Evolutionary conservation across 2,797 vertebrate genomes (phyloP).

Genomic region (Halcyon badia): DNA sequence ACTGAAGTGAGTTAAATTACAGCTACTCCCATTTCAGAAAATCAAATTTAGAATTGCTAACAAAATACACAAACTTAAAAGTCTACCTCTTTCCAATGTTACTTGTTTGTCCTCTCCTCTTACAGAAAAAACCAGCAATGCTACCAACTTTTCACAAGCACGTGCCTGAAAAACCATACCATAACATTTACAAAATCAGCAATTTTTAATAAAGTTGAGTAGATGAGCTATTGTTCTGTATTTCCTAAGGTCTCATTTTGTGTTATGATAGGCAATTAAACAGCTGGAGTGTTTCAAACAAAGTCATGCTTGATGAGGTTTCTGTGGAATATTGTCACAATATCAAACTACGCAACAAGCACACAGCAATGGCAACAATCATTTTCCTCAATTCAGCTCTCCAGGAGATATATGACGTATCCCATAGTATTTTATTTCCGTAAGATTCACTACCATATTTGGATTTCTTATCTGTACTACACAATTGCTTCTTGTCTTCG

Average conservation of each 20-base stretch:
- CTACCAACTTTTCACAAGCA: not conserved
- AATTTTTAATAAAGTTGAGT: not conserved
- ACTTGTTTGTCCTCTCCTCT: not conserved
- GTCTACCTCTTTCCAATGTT: not conserved
- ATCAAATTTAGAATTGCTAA: not conserved
- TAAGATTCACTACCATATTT: not conserved
- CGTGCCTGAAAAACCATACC: not conserved
- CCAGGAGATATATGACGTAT: not conserved
- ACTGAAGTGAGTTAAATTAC: not conserved
- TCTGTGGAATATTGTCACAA: not conserved
- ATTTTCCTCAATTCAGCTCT: not conserved
- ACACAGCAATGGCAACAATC: not conserved
- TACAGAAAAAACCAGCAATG: not conserved
- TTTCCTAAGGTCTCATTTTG: not conserved
- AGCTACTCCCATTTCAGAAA: not conserved
- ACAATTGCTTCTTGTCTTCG: not conserved
- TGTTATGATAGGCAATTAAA: not conserved
- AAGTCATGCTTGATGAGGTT: not conserved
- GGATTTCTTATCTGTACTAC: not conserved
- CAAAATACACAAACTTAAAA: not conserved
- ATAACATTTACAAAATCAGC: not conserved
- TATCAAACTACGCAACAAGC: not conserved
- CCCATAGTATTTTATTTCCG: not conserved
- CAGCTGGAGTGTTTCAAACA: not conserved
- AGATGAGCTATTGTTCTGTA: not conserved